These are phyloP conservation scores for Philopedon plagiatum DNA, from an alignment of 2,888 invertebrate genomes.

Conservation along the genomic window DNA sequence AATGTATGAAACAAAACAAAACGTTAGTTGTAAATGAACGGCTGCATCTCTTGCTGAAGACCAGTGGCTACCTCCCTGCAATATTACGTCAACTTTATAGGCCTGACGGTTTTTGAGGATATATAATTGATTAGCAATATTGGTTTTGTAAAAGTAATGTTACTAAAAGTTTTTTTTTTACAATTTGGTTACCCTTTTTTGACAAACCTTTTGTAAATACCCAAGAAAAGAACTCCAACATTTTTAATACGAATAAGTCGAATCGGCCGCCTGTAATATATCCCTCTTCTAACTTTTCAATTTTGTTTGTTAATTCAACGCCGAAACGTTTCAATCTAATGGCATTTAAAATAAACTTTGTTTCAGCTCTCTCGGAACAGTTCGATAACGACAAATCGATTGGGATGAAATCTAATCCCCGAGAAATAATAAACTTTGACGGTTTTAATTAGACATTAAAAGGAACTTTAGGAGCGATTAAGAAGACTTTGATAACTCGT, in stretches of 20 bases:
- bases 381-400: conserved; percentile 22
- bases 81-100: no score
- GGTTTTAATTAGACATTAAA: conserved; percentile 35
- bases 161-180: no score
- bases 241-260: neutral
- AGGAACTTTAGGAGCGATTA: conserved; percentile 10
- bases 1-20: no score
- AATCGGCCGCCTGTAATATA: neutral
- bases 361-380: neutral
- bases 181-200: no score
- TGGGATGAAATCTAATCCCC: conserved; percentile 32
- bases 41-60: no score
- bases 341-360: conserved; percentile 24
- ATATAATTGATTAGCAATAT: no score
- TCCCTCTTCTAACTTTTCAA: neutral
- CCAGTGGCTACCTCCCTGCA: no score
- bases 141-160: no score
- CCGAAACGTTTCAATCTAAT: conserved; percentile 20
- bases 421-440: conserved; percentile 36
- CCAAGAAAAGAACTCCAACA: no score
- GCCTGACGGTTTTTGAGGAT: no score
- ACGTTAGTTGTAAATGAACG: no score
- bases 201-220: no score
- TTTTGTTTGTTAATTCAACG: conserved; percentile 3
- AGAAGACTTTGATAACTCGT: neutral